Evolutionary conservation across 2,888 invertebrate species (phyloP), one percentile per base, ranked within the genome.

Genomic region (Coecobrya sp.): DNA sequence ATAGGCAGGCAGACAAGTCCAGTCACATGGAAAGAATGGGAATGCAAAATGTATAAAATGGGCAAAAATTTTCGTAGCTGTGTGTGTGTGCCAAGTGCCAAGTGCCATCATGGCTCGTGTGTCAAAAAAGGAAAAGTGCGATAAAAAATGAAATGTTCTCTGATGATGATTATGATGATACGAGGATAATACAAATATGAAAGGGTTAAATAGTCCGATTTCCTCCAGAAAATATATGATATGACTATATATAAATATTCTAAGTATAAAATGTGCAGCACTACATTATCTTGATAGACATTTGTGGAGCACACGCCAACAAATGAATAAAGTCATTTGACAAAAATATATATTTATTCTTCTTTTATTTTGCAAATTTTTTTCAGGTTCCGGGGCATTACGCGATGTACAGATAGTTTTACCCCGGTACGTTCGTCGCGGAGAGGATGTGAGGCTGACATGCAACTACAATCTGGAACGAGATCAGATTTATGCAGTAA

Each of bases 381-480:
- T 65, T 65, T 30, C 85, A 94, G 94, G 92, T 86, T 93, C 93
- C 22, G 86, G 68, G 55, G 94, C 93, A 68, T 90, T 95, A 30
- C 86, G 86, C 92, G 93, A 95, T 73, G 94, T 94, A 49, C 49
- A 92, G 73, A 73, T 95, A 76, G 89, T 89, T 65, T 45, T 93
- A 36, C 94, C 94, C 27, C 79, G 76, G 19, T 93, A 94, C 76
- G 94, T 94, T 59, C 88, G 93, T 45, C 91, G 92, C 0, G 94
- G 94, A 4, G 86, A 89, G 10, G 94, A 93, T 25, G 93, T 94
- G 42, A 79, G 86, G 25, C 87, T 95, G 7, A 73, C 91, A 16
- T 95, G 95, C 79, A 90, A 94, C 25, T 95, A 95, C 89, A 92
- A 94, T 36, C 86, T 93, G 87, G 94, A 94, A 62, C 65, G 84